Evolutionary conservation across 2,113 vertebrate genomes (phyloP).

Genomic region (Tenrec ecaudatus): DNA sequence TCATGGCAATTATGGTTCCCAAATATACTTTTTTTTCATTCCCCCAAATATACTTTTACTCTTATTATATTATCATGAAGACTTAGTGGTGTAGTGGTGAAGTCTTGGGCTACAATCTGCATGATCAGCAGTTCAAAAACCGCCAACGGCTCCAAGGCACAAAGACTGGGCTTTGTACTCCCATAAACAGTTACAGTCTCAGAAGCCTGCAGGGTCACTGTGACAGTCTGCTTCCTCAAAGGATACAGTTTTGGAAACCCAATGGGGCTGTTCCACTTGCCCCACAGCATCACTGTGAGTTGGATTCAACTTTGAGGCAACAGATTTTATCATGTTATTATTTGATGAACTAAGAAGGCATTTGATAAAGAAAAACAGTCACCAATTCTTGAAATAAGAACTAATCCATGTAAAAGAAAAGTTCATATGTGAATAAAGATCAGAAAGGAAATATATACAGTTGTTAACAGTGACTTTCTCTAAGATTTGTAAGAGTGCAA

Average conservation of each 20-base stretch:
- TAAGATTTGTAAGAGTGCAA: neutral
- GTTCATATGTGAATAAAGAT: constrained; percentile 5
- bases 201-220: too few species aligned
- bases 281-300: neutral
- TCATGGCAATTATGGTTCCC: constrained; percentile 1
- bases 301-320: neutral
- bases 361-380: constrained; percentile 42
- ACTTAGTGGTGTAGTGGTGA: neutral
- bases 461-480: neutral
- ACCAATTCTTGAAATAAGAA: neutral
- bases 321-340: neutral
- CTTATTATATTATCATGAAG: neutral
- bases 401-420: constrained; percentile 26
- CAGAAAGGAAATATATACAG: neutral
- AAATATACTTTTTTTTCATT: constrained; percentile 1
- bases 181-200: too few species aligned
- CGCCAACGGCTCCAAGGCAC: too few species aligned
- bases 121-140: too few species aligned
- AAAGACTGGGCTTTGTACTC: too few species aligned
- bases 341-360: neutral
- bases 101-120: too few species aligned
- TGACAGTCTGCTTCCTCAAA: neutral
- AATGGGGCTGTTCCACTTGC: neutral
- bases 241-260: neutral
- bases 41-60: neutral